phyloP scores from a whole-genome alignment of 2,113 vertebrate species.

The Hystrix cristata region DNA sequence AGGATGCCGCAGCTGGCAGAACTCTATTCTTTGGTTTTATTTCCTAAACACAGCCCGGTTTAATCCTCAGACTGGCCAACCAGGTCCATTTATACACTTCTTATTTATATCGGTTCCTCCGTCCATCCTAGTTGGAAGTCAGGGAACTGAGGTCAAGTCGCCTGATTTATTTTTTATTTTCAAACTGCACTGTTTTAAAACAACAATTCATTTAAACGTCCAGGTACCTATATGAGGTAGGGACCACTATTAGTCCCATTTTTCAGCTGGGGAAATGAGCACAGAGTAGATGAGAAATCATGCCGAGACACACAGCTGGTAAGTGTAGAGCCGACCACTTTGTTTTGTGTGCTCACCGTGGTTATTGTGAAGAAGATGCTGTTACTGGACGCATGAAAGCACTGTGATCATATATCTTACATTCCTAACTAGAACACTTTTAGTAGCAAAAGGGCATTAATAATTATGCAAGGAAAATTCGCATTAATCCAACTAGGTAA shows the following conservation, averaged over 20 bases:
- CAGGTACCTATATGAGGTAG: not conserved
- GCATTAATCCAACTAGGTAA: not conserved
- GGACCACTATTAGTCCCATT: not conserved
- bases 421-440: not conserved
- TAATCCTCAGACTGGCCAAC: not conserved
- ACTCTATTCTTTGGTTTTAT: slow-evolving; percentile 34
- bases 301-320: not conserved
- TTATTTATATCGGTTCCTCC: slow-evolving; percentile 17
- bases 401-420: not conserved
- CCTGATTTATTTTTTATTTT: slow-evolving; percentile 4
- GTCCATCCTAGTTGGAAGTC: not conserved
- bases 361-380: not conserved
- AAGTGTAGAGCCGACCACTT: not conserved
- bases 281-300: not conserved
- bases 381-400: not conserved
- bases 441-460: not conserved
- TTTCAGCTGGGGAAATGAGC: slow-evolving; percentile 5
- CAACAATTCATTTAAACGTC: not conserved
- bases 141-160: not conserved
- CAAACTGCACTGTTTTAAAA: not conserved
- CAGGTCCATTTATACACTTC: not conserved
- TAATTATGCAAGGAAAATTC: not conserved
- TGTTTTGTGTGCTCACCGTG: not conserved
- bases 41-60: slow-evolving; percentile 59
- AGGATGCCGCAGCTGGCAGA: not conserved